Base-by-base conservation (phyloP, 2,888 invertebrate species). In the Cephus sareptanus region DNA sequence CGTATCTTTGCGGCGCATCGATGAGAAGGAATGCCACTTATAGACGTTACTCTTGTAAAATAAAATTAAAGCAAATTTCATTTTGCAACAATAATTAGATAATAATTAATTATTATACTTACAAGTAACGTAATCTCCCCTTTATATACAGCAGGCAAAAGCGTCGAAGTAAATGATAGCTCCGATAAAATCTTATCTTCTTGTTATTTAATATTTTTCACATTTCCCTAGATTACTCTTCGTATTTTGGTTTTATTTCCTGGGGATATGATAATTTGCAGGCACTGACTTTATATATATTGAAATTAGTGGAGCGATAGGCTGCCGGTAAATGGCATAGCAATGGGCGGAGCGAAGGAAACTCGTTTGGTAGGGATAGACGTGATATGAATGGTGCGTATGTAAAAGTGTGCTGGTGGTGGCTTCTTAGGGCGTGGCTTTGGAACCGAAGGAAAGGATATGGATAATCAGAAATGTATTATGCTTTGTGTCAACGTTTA, bases 221-320 rank as follows among this genome's bases (percentile, higher is more conserved):
- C 73, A 37, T 30, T 34, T 35, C 34, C 23, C 23, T 74, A 40
- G n/a, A 74, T 74, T 68, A 69, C 33, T 70, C 70, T 75, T 75
- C 69, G 70, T 77, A 73, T 23, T 56, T 56, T 56, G 1, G 23
- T 56, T 56, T 56, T 56, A 56, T 56, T 23, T 56, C 23, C 23
- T 23, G 56, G 56, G 23, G 56, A 56, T 56, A 56, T 23, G 56
- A 56, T 23, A 56, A 56, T 56, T 56, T 56, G 56, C 56, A 56
- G 56, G 56, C 56, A 56, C 56, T 56, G 56, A 56, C 56, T 56
- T 56, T 56, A 56, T 56, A 56, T 56, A 56, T 56, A 23, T 56
- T 56, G 56, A 23, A 23, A 56, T 56, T 56, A 15, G 56, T 23
- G 23, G 23, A 56, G 56, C 56, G 23, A 56, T 56, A 56, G 9